These are phyloP conservation scores for Pterocles burchelli DNA, from an alignment of 2,113 vertebrate species.

Conservation along the genomic window DNA sequence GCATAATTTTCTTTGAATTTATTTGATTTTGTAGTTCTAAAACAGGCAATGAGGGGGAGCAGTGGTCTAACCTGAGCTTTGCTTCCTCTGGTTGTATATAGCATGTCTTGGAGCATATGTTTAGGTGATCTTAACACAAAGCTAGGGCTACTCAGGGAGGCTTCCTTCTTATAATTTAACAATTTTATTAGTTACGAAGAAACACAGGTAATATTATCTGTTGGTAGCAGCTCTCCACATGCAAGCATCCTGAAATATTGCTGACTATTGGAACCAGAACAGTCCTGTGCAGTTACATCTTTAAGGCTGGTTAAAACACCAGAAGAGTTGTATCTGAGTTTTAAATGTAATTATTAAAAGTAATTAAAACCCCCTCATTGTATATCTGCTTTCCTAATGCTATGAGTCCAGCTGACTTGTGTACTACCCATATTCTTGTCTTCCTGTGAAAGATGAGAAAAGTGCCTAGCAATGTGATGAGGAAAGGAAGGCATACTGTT, in stretches of 20 bases:
- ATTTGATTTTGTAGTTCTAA: conserved; percentile 19
- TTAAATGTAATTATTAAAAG: neutral
- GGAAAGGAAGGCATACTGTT: neutral
- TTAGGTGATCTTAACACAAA: neutral
- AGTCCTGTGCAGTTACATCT: neutral
- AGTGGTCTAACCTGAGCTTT: neutral
- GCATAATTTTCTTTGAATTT: neutral
- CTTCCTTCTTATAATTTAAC: neutral
- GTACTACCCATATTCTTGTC: neutral
- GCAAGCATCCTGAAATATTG: neutral
- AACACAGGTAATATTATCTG: conserved; percentile 5
- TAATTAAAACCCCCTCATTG: neutral
- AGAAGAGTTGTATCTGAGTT: neutral
- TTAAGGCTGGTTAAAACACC: neutral
- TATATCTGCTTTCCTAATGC: neutral
- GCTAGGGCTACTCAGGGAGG: neutral
- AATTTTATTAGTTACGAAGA: conserved; percentile 43
- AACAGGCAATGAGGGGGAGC: neutral
- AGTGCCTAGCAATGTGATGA: neutral
- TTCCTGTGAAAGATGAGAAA: neutral
- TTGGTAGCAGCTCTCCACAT: neutral
- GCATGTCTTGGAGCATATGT: neutral
- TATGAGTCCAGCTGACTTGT: neutral
- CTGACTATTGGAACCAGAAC: neutral
- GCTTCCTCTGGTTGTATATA: neutral